These are phyloP conservation scores for Macaria notata DNA, from an alignment of 2,888 invertebrate species.

Conservation along the genomic window DNA sequence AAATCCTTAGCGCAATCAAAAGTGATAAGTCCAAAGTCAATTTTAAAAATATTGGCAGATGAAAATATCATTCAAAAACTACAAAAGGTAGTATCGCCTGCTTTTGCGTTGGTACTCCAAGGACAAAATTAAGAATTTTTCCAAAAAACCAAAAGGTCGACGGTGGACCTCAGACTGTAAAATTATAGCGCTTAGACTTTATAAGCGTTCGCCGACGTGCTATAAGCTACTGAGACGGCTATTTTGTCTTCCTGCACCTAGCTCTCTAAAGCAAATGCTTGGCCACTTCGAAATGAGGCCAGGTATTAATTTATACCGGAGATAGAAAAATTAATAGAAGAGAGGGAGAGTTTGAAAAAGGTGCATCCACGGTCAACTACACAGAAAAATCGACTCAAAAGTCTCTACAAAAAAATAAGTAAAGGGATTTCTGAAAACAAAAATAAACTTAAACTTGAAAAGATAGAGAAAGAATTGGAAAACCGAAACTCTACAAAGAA, in stretches of 20 bases:
- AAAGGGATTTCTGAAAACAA: too few species aligned
- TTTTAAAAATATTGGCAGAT: neutral
- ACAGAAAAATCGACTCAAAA: too few species aligned
- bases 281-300: neutral
- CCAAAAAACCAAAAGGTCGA: neutral
- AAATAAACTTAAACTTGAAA: too few species aligned
- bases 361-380: too few species aligned
- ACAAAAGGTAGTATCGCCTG: neutral
- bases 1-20: neutral
- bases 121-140: neutral
- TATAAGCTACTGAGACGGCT: neutral
- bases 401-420: too few species aligned
- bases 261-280: neutral
- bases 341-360: too few species aligned
- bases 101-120: neutral
- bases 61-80: neutral
- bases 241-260: neutral
- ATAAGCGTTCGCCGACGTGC: neutral
- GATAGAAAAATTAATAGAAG: too few species aligned
- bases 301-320: neutral
- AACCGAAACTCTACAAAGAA: too few species aligned
- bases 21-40: neutral
- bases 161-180: neutral
- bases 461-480: too few species aligned
- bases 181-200: neutral